These are phyloP conservation scores for Tympanoctomys barrerae DNA, from an alignment of 2,797 vertebrate species.

Conservation along the genomic window DNA sequence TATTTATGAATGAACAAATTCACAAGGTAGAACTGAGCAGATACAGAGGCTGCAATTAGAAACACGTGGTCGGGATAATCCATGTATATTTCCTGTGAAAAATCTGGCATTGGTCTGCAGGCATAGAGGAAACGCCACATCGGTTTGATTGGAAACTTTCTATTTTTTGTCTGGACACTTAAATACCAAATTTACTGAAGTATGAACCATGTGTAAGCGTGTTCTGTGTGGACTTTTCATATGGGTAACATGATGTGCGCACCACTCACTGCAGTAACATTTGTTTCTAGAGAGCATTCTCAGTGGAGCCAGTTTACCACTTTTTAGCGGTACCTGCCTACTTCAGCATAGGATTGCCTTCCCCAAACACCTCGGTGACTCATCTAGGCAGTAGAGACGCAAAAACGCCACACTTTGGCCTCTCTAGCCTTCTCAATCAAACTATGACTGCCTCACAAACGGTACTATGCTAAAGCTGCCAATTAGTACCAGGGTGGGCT, in stretches of 20 bases:
- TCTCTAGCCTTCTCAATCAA: neutral
- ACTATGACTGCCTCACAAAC: neutral
- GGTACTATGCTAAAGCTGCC: neutral
- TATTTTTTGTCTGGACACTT: slow-evolving; percentile 4
- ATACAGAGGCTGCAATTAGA: neutral
- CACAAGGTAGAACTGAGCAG: neutral
- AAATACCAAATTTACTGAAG: neutral
- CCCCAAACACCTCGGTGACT: neutral
- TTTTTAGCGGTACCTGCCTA: neutral
- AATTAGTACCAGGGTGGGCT: neutral
- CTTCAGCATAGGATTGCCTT: neutral
- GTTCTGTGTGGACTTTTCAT: neutral
- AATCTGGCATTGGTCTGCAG: neutral
- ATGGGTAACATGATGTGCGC: neutral
- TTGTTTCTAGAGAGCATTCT: neutral
- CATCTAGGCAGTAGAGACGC: neutral
- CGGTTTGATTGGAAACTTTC: slow-evolving; percentile 8
- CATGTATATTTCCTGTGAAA: neutral
- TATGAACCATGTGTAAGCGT: neutral
- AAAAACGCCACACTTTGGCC: neutral
- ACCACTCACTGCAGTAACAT: neutral
- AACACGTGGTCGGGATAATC: neutral
- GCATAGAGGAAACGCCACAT: slow-evolving; percentile 19
- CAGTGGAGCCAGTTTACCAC: neutral
- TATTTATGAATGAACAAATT: neutral